Percentiles rank a stretch among this genome's conserved stretches.
Conservation (phyloP, 2,888 invertebrate genomes). For the Dryobota labecula region DNA sequence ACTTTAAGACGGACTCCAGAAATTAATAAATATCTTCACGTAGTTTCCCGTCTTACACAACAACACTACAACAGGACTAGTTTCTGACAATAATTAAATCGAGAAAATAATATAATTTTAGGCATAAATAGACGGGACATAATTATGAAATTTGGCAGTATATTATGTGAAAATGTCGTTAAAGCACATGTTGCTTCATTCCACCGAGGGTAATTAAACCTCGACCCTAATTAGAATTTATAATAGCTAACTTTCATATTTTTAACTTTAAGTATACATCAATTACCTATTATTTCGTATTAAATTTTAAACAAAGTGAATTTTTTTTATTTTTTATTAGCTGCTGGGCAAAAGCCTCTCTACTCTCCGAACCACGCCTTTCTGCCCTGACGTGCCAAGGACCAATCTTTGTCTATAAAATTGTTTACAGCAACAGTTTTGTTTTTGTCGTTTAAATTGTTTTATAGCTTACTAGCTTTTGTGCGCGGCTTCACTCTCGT, state of each 20-base stretch:
- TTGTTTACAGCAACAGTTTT: no score
- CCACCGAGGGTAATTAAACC: constrained; percentile 50
- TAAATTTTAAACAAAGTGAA: constrained; percentile 22
- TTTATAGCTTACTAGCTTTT: neutral
- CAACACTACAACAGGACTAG: neutral
- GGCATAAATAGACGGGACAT: neutral
- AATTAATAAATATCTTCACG: neutral
- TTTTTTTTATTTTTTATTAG: neutral
- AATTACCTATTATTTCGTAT: constrained; percentile 14
- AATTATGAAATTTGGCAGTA: constrained; percentile 5
- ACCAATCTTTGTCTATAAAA: neutral
- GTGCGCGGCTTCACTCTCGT: no score
- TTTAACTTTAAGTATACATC: constrained; percentile 21
- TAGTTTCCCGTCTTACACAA: neutral
- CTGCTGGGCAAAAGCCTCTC: neutral
- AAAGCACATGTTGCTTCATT: constrained; percentile 44
- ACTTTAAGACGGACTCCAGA: neutral
- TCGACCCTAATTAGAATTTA: constrained; percentile 35
- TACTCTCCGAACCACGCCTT: neutral
- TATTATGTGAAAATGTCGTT: constrained; percentile 30
- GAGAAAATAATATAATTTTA: neutral
- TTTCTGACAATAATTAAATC: neutral
- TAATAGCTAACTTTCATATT: constrained; percentile 27
- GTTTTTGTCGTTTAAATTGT: no score
- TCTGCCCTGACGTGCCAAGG: neutral